phyloP scores from a whole-genome alignment of 2,113 vertebrate genomes.

The Ondatra zibethicus region DNA sequence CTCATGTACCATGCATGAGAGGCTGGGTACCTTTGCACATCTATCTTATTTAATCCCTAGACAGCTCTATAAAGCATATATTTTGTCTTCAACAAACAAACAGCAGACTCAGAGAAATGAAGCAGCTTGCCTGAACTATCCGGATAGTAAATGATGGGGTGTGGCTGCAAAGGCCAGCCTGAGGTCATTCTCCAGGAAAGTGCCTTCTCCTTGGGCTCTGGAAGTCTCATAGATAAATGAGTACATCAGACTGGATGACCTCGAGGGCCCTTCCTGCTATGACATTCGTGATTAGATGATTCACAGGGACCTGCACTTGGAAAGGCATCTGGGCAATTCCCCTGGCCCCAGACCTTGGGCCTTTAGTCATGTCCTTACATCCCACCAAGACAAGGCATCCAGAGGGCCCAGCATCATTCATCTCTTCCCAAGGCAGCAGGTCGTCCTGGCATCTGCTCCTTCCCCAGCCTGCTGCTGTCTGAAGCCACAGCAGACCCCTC shows the following conservation, averaged over 20 bases:
- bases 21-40: neutral
- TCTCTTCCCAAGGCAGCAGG: neutral
- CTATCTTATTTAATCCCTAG: neutral
- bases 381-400: neutral
- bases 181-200: constrained; percentile 41
- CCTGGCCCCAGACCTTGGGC: neutral
- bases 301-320: constrained; percentile 36
- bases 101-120: neutral
- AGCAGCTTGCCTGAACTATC: neutral
- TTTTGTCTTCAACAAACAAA: constrained; percentile 29
- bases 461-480: neutral
- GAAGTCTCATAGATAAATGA: constrained; percentile 45
- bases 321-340: constrained; percentile 39
- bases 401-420: neutral
- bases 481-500: neutral
- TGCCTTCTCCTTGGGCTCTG: constrained; percentile 33
- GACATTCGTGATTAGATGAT: constrained; percentile 48
- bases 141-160: neutral
- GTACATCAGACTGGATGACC: neutral
- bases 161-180: neutral
- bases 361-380: neutral
- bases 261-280: constrained; percentile 51
- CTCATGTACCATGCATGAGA: neutral
- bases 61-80: neutral
- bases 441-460: constrained; percentile 10